phyloP scores from a whole-genome alignment of 1,140 invertebrate genomes.

The Drosophila persimilis region DNA sequence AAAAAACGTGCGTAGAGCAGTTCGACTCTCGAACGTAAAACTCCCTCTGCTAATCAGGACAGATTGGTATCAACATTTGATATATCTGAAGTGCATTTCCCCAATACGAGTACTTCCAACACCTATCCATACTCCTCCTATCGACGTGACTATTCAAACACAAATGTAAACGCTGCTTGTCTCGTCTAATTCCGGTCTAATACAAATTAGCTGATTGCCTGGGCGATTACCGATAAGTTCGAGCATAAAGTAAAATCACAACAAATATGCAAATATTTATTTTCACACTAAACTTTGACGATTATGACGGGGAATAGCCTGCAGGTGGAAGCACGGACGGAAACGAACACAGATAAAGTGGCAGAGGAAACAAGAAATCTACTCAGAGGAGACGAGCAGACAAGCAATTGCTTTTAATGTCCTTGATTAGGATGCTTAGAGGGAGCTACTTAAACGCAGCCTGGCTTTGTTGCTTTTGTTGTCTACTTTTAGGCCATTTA shows the following conservation, averaged over 20 bases:
- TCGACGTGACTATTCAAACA: too few relatives aligned
- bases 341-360: background rate
- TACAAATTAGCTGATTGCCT: constrained; percentile 23
- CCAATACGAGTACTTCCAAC: too few relatives aligned
- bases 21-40: too few relatives aligned
- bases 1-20: too few relatives aligned
- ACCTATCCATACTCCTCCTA: too few relatives aligned
- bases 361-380: too few relatives aligned
- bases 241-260: constrained; percentile 20
- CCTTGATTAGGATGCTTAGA: constrained; percentile 52
- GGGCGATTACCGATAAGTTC: constrained; percentile 20
- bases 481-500: constrained; percentile 66
- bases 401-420: constrained; percentile 65
- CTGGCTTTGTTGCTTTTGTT: constrained; percentile 44
- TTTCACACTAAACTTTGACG: constrained; percentile 44
- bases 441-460: constrained; percentile 44
- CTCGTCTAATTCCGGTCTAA: background rate
- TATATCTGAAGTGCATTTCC: too few relatives aligned
- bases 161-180: background rate
- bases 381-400: constrained; percentile 12
- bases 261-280: constrained; percentile 59
- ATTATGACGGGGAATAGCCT: constrained; percentile 23
- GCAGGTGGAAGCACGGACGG: constrained; percentile 15
- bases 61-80: too few relatives aligned
- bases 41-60: too few relatives aligned